Base-by-base conservation (phyloP, 2,888 invertebrate genomes). In the Byasa hedistus region DNA sequence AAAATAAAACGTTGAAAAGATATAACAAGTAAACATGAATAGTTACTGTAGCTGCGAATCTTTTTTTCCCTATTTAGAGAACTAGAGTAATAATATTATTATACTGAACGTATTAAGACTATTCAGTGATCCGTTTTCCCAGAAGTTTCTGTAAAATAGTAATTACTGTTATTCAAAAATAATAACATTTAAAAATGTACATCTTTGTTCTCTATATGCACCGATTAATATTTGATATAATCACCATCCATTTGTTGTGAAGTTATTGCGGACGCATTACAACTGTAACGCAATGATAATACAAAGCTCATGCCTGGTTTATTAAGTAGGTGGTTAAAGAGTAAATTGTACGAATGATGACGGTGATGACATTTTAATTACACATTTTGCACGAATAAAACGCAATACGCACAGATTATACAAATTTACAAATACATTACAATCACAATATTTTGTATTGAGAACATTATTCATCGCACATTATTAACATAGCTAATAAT, bases 281-380 rank as follows among this genome's bases (percentile, higher is more conserved):
- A 7, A n/a, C 19, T 19, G n/a, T 48, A 48, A n/a, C 48, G 48
- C 48, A 48, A 48, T 19, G 48, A 60, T 36, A 27, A 48, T 51
- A 52, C 4, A 12, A n/a, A 65, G 39, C 24, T 57, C 52, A 66
- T 57, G 62, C 58, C 36, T 61, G 61, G 59, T 59, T 66, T 62
- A 32, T 19, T 39, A 62, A 48, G 55, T 62, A 62, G 44, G 62
- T 48, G 21, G 61, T n/a, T 57, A n/a, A 24, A 24, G 23, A 60
- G 24, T 19, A 60, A 22, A 66, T 62, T 39, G n/a, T 54, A 24
- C 7, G 7, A 15, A 48, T 48, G n/a, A 10, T 19, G 48, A 48
- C 54, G 58, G 61, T 62, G 61, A 22, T 61, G 61, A 23, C 21
- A 66, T 23, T 48, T 55, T 48, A 12, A 65, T 65, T 48, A 54